Percentiles rank a stretch among this genome's conserved stretches.
These are phyloP conservation scores for Callaeas wilsoni DNA, from an alignment of 2,113 vertebrate genomes.

Conservation along the genomic window DNA sequence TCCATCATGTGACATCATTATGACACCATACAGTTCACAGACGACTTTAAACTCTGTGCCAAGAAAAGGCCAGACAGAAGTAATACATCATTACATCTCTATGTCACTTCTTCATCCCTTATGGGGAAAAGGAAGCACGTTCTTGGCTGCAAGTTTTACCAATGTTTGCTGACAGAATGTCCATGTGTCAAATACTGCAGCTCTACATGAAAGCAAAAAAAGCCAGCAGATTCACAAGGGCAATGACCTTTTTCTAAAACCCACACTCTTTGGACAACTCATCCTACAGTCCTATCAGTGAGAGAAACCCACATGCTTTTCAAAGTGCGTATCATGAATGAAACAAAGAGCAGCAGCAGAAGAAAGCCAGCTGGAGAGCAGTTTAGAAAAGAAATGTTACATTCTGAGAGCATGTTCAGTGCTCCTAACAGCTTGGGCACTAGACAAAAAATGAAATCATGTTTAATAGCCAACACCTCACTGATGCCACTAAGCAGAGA, in stretches of 20 bases:
- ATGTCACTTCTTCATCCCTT: neutral
- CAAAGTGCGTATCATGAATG: slow-evolving; percentile 7
- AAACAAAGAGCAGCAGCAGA: neutral
- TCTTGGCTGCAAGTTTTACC: neutral
- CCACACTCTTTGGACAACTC: neutral
- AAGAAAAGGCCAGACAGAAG: slow-evolving; percentile 21
- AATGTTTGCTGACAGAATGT: neutral
- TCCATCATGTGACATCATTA: slow-evolving; percentile 45
- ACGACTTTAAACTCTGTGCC: neutral
- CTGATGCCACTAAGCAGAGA: neutral
- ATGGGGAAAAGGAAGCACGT: neutral
- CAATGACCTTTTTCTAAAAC: slow-evolving; percentile 17
- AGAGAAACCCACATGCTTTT: neutral
- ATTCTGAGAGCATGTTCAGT: neutral
- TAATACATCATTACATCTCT: neutral
- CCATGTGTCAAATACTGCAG: neutral
- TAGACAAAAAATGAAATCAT: neutral
- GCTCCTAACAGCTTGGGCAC: neutral
- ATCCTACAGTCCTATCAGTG: slow-evolving; percentile 24
- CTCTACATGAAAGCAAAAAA: neutral
- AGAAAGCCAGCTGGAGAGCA: neutral
- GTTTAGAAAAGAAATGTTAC: neutral
- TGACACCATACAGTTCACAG: neutral
- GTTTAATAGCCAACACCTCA: neutral
- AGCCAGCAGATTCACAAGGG: neutral